Base-by-base conservation (phyloP, 2,113 vertebrate species). In the Clupea harengus region DNA sequence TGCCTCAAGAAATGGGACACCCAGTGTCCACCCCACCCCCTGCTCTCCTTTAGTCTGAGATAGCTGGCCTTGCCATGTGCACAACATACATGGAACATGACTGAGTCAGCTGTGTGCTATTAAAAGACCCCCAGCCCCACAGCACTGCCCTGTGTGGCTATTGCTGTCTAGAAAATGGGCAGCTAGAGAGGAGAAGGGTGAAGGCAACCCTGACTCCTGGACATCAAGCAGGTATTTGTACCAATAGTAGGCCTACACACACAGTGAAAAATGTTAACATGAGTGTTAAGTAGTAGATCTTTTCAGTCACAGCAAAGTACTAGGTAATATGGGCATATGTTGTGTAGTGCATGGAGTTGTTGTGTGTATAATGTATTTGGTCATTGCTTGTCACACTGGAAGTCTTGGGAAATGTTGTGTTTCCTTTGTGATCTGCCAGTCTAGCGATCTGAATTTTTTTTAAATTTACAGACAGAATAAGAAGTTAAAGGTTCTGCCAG, bases 101-200 rank as follows among this genome's bases (percentile, higher is more conserved):
- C 92, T 85, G 90, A 89, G 91, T 94, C 94, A 95, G 94, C 94
- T 94, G 93, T 91, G 91, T 45, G 91, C 94, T 96, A 96, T 94
- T 93, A 94, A 95, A 95, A 95, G 93, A 92, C 86, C 89, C 87
- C 88, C 89, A 90, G 90, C 91, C 91, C 87, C 28, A 13, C 32
- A 78, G 72, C 87, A 83, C 86, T 86, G 85, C 89, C 18, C 57
- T 52, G 82, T 85, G 81, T 46, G 60, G 44, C 46, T 45, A 60
- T 75, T 83, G 81, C 67, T 49, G 83, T 87, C 75, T 82, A 57
- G 22, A 44, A 4, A n/a, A 50, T 82, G 39, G 81, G 87, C 87
- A 72, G 87, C 82, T 81, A 52, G 52, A 88, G 85, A 46, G 67
- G 47, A 82, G 39, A 81, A 28, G 50, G 20, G 22, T 49, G 60